Conservation (phyloP, 92 coral and sea anemone species). For the Nematostella vectensis region DNA sequence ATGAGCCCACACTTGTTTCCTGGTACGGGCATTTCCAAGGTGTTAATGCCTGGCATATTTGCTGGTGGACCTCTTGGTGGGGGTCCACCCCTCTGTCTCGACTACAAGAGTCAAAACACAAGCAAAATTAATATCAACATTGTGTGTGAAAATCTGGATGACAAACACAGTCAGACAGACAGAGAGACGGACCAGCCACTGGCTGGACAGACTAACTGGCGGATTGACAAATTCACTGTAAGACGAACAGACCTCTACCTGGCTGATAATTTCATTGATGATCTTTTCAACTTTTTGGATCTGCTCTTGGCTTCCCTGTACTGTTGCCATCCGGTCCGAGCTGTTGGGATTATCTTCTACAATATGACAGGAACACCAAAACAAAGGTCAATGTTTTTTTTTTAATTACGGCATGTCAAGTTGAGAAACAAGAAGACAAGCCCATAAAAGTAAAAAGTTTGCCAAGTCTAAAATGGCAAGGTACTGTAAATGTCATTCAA, state of each 20-base stretch:
- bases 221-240: no score
- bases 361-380: no score
- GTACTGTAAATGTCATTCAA: no score
- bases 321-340: constrained; percentile 81
- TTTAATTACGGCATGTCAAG: no score
- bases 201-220: no score
- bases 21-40: constrained; percentile 87
- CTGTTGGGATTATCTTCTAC: constrained; percentile 59
- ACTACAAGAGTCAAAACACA: constrained; percentile 27
- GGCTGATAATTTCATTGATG: constrained; percentile 78
- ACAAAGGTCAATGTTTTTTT: no score
- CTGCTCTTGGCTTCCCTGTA: constrained; percentile 78
- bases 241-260: no score
- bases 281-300: constrained; percentile 52
- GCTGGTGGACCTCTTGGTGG: constrained; percentile 91
- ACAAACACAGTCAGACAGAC: no score
- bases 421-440: no score
- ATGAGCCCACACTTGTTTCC: constrained; percentile 96
- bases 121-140: not conserved
- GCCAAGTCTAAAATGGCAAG: not conserved
- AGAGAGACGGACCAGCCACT: no score
- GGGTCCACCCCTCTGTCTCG: constrained; percentile 90
- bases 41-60: constrained; percentile 80
- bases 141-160: no score
- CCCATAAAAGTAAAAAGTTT: no score